Conservation (phyloP, 1,140 invertebrate species). For the Drosophila subpulchrella region DNA sequence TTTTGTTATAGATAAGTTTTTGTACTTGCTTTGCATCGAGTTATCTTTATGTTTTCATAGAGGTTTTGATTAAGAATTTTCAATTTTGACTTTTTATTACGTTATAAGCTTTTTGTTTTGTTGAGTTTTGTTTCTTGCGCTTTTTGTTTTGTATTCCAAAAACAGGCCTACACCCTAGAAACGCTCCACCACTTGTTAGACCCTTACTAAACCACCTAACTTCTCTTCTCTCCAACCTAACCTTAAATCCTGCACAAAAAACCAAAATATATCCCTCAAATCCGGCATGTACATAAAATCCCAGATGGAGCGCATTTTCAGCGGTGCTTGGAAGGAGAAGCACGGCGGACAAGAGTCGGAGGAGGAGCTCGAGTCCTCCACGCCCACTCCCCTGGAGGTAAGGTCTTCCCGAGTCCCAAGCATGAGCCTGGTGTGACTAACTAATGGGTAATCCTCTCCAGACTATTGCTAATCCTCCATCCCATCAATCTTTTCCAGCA, state of each 20-base stretch:
- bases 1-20: slow-evolving; percentile 15
- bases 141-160: slow-evolving; percentile 30
- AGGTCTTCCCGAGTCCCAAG: slow-evolving; percentile 32
- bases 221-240: slow-evolving; percentile 58
- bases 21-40: slow-evolving; percentile 10
- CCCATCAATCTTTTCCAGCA: slow-evolving; percentile 42
- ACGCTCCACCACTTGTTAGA: slow-evolving; percentile 10
- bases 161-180: slow-evolving; percentile 33
- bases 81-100: slow-evolving; percentile 6
- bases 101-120: slow-evolving; percentile 19
- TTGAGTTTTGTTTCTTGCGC: slow-evolving; percentile 24
- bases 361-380: slow-evolving; percentile 61
- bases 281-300: slow-evolving; percentile 56
- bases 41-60: slow-evolving; percentile 7
- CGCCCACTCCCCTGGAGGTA: slow-evolving; percentile 52
- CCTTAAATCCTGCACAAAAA: slow-evolving; percentile 12
- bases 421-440: slow-evolving; percentile 54
- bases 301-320: slow-evolving; percentile 96
- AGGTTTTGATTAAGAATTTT: neutral
- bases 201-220: slow-evolving; percentile 47
- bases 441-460: neutral
- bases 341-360: slow-evolving; percentile 85
- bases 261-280: slow-evolving; percentile 3
- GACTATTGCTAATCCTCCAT: neutral
- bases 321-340: slow-evolving; percentile 93